Evolutionary conservation across 1,140 invertebrate genomes (phyloP).

Genomic region (Brachionus paranguensis): DNA sequence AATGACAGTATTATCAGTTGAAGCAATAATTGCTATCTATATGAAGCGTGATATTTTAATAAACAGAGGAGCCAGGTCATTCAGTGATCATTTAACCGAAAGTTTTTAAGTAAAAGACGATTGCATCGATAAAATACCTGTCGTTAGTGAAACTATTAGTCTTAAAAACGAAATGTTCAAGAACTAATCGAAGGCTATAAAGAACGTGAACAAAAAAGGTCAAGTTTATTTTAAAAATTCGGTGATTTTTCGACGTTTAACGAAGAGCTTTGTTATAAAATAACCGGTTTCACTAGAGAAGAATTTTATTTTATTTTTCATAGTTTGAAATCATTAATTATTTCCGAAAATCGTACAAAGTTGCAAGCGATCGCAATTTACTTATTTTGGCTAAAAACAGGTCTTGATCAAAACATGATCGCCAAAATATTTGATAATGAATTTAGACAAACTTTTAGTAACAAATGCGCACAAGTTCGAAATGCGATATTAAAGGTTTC

Average conservation of each 20-base stretch:
- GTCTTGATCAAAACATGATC: not conserved
- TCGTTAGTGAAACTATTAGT: not conserved
- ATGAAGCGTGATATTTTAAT: not conserved
- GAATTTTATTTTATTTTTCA: not conserved
- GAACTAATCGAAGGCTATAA: not conserved
- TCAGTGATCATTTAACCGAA: not conserved
- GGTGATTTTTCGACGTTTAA: not conserved
- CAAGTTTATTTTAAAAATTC: not conserved
- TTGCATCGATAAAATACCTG: not conserved
- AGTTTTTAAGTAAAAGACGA: not conserved
- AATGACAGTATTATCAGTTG: not conserved
- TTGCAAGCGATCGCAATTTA: not conserved
- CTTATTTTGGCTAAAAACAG: constrained; percentile 22
- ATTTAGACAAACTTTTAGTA: not conserved
- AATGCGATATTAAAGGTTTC: not conserved
- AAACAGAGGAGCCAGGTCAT: not conserved
- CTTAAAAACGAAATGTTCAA: not conserved
- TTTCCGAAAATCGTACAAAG: not conserved
- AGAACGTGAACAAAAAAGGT: not conserved
- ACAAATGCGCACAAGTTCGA: not conserved
- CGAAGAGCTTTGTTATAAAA: not conserved
- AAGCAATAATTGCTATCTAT: not conserved
- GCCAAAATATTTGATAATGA: not conserved
- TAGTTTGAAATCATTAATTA: constrained; percentile 1
- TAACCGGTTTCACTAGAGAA: not conserved